These are phyloP conservation scores for Ganaspis sp. DNA, from an alignment of 1,140 invertebrate genomes.

Conservation along the genomic window DNA sequence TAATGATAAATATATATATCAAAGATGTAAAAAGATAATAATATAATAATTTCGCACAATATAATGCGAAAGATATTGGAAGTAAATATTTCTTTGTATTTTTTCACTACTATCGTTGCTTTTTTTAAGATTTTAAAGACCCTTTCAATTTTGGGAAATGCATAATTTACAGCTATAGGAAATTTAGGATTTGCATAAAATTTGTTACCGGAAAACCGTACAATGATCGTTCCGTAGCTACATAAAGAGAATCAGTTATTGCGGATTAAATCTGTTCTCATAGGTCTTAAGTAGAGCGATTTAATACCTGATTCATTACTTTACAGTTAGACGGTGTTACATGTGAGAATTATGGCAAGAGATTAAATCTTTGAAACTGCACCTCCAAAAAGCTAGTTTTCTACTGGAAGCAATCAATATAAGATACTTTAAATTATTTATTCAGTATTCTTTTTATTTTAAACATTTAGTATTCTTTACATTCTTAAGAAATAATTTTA, in stretches of 20 bases:
- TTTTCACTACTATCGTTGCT: too few species aligned
- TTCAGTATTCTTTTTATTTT: too few species aligned
- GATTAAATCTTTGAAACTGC: conserved; percentile 5
- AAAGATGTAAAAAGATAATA: too few species aligned
- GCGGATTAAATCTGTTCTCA: conserved; percentile 20
- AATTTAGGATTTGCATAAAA: conserved; percentile 11
- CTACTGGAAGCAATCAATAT: too few species aligned
- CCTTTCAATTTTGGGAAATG: not conserved
- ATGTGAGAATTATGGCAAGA: not conserved
- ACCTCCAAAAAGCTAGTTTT: not conserved
- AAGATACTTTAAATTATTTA: too few species aligned
- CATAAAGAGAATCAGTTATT: conserved; percentile 20
- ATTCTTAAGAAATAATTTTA: too few species aligned
- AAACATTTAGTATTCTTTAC: too few species aligned
- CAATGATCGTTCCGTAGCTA: not conserved
- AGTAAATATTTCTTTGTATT: too few species aligned
- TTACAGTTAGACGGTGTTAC: conserved; percentile 5
- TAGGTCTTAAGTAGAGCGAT: conserved; percentile 1
- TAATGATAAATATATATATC: too few species aligned
- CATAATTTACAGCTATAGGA: not conserved
- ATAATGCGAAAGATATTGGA: too few species aligned
- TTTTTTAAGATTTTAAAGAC: too few species aligned
- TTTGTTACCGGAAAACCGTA: conserved; percentile 8
- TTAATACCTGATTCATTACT: conserved; percentile 14
- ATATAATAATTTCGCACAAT: too few species aligned